Percentiles rank a stretch among this genome's conserved stretches.
phyloP scores from a whole-genome alignment of 2,797 vertebrate genomes.

The Molossus alvarezi region DNA sequence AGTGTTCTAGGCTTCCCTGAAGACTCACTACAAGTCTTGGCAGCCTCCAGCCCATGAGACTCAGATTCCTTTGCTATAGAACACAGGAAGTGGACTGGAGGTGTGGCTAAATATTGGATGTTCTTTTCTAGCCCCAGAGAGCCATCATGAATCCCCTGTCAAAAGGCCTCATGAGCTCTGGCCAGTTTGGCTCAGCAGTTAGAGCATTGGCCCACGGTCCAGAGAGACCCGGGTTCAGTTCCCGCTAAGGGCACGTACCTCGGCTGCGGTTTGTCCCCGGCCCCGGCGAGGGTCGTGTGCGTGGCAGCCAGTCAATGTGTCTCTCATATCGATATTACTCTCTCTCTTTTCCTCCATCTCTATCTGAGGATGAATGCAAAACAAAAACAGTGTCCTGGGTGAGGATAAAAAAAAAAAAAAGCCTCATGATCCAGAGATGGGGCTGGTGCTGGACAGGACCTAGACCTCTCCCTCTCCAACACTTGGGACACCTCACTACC shows the following conservation, averaged over 20 bases:
- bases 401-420: not conserved
- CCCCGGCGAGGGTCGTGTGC: too few relatives aligned
- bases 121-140: not conserved
- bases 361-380: too few relatives aligned
- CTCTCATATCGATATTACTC: too few relatives aligned
- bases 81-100: not conserved
- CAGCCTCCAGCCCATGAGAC: not conserved
- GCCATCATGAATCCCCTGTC: not conserved
- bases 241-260: too few relatives aligned
- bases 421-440: not conserved
- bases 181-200: too few relatives aligned
- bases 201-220: too few relatives aligned
- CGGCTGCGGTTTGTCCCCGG: too few relatives aligned
- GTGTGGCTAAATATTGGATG: not conserved
- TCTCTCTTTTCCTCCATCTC: too few relatives aligned
- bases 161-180: not conserved
- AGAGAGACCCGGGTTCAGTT: too few relatives aligned
- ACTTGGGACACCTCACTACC: not conserved
- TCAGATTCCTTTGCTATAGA: constrained; percentile 31
- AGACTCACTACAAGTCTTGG: not conserved
- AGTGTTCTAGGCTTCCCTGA: not conserved
- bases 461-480: not conserved
- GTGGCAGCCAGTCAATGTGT: too few relatives aligned
- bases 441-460: not conserved
- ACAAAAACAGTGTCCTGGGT: too few relatives aligned